These are phyloP conservation scores for Pseudomyrmex gracilis DNA, from an alignment of 1,140 invertebrate genomes.

Conservation along the genomic window DNA sequence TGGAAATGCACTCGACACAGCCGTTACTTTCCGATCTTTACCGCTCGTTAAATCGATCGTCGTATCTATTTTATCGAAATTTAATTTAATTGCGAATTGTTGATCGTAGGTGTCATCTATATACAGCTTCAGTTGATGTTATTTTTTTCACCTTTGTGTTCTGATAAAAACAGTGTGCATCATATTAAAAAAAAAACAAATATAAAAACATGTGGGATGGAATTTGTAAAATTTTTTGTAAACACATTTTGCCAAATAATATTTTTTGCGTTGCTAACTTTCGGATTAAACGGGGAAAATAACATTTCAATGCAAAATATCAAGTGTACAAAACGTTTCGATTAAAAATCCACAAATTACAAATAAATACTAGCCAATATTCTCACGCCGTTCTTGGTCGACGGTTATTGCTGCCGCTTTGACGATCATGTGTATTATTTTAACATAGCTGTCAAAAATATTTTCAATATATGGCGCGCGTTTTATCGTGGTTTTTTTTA, in stretches of 20 bases:
- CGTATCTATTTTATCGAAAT: conserved; percentile 21
- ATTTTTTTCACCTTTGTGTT: background rate
- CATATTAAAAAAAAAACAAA: too few relatives aligned
- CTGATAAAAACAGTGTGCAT: too few relatives aligned
- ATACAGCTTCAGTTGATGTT: background rate
- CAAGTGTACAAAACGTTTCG: background rate
- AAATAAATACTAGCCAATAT: background rate
- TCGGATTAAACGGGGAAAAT: background rate
- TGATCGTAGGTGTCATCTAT: conserved; percentile 17
- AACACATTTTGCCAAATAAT: too few relatives aligned
- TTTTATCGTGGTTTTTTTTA: background rate
- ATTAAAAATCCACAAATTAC: conserved; percentile 17
- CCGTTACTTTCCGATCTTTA: background rate
- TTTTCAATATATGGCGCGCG: conserved; percentile 14
- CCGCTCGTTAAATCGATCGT: conserved; percentile 10
- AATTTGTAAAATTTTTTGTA: too few relatives aligned
- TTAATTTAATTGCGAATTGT: conserved; percentile 38
- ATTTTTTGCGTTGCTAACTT: background rate
- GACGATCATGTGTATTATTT: conserved; percentile 16
- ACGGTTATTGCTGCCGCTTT: background rate
- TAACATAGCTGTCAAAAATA: conserved; percentile 19
- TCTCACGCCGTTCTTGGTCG: background rate
- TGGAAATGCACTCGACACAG: background rate
- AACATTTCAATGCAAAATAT: background rate
- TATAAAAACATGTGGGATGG: too few relatives aligned